These are phyloP conservation scores for Netelia melanura DNA, from an alignment of 2,888 invertebrate genomes.

Conservation along the genomic window DNA sequence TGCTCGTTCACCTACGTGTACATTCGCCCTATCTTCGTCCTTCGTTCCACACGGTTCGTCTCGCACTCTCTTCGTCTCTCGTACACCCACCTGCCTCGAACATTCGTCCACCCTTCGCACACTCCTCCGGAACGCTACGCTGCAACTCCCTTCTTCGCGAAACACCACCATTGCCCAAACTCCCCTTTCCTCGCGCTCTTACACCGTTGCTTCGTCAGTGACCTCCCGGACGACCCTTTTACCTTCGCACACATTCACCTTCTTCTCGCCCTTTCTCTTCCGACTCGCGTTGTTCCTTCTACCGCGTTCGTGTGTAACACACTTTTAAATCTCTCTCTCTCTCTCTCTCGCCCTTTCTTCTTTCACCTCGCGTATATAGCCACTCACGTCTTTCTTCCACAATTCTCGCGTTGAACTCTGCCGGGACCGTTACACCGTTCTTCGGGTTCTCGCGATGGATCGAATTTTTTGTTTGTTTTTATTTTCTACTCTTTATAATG, in stretches of 20 bases:
- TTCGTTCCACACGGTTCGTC: conserved; percentile 48
- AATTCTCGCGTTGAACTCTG: conserved; percentile 18
- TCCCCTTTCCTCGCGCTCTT: conserved; percentile 76
- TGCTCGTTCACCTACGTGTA: conserved; percentile 54
- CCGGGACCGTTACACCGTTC: conserved; percentile 28
- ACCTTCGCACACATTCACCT: conserved; percentile 75
- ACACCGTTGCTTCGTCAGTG: conserved; percentile 80
- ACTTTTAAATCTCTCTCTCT: conserved; percentile 41
- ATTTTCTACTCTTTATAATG: neutral
- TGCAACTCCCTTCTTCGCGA: conserved; percentile 36
- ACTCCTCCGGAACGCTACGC: neutral
- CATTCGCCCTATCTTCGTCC: conserved; percentile 65
- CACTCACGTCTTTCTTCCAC: conserved; percentile 18
- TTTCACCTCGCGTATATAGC: neutral
- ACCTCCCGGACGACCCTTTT: conserved; percentile 82
- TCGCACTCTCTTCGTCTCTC: conserved; percentile 61
- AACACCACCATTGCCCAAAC: conserved; percentile 50
- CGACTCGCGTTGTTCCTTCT: neutral
- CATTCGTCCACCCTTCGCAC: conserved; percentile 43
- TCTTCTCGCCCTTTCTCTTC: conserved; percentile 68
- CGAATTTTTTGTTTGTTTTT: neutral
- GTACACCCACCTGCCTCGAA: conserved; percentile 39
- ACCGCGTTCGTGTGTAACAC: conserved; percentile 35
- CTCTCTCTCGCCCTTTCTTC: conserved; percentile 13
- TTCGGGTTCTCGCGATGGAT: neutral